Evolutionary conservation across 2,888 invertebrate genomes (phyloP).

Genomic region (Caenorhabditis virilis): DNA sequence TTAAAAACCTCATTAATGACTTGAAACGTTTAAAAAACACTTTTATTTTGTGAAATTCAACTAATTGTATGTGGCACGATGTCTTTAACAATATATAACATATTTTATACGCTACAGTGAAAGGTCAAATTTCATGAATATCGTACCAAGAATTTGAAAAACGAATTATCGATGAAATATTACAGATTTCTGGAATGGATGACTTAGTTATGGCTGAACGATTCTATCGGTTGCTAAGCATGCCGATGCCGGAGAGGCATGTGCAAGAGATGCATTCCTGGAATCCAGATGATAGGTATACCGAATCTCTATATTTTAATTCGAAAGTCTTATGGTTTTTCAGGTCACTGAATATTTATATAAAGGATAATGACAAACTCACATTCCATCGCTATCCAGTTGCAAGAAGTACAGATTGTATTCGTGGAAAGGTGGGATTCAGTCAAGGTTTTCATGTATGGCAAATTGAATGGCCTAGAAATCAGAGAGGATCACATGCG

Average conservation of each 20-base stretch:
- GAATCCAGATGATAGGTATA: conserved; percentile 86
- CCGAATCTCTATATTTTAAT: not conserved
- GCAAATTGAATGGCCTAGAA: conserved; percentile 95
- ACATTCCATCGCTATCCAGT: conserved; percentile 97
- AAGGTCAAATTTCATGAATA: not conserved
- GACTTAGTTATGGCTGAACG: conserved; percentile 55
- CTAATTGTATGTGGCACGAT: not conserved
- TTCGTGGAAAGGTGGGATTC: conserved; percentile 88
- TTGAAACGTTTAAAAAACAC: not conserved
- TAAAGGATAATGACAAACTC: conserved; percentile 96
- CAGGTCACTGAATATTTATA: conserved; percentile 91
- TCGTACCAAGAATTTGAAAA: too few relatives aligned
- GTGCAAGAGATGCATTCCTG: conserved; percentile 72
- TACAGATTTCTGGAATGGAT: conserved; percentile 50
- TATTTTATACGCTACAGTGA: not conserved
- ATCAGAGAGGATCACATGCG: conserved; percentile 95
- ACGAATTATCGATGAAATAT: too few relatives aligned
- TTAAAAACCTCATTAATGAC: not conserved
- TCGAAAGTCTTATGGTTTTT: conserved; percentile 32
- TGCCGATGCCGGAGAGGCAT: conserved; percentile 36
- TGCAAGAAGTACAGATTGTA: conserved; percentile 98
- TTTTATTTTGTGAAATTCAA: too few relatives aligned
- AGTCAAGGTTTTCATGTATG: conserved; percentile 94
- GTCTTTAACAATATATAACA: not conserved
- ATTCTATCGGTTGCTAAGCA: conserved; percentile 53